Base-by-base conservation (phyloP, 1,140 invertebrate genomes). In the Oncopodura yosiiana region DNA sequence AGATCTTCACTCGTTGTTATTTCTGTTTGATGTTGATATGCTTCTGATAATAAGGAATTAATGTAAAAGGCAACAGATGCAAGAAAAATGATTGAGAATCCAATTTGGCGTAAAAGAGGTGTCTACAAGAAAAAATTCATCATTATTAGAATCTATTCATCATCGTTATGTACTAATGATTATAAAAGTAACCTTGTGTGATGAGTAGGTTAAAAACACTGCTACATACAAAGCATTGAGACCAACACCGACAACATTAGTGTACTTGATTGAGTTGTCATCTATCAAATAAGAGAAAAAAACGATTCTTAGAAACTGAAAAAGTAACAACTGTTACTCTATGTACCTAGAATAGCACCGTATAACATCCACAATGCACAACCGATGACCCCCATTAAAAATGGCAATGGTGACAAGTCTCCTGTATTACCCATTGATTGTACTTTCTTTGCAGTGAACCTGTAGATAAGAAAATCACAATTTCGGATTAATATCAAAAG, bases 161-260 rank as follows among this genome's bases (percentile, higher is more conserved):
- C 65, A 57, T 59, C 74, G 71, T 29, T 75, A 60, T n/a, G 68
- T 50, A 19, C 61, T 41, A 21, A 75, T 66, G 18, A 76, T 66
- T 12, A 60, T 56, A 34, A 71, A 42, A 26, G 65, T 62, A 63
- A 74, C 75, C 67, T 80, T 83, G 59, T 79, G 79, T 18, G 77
- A 68, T 37, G 77, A 79, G 65, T 77, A 84, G 3, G 74, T 64
- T 49, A 77, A 76, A 68, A 79, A 84, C 50, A 81, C 73, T 21
- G 75, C 58, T 16, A 77, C 70, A 66, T 86, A 86, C 23, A 69
- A 71, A 43, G 77, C 67, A 71, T 84, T 82, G 34, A 86, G 70
- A 36, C 71, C 58, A n/a, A 76, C 63, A 26, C 84, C 84, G 66
- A 83, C 74, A 26, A 74, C 66, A 69, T 87, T 86, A 2, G 85